These are phyloP conservation scores for Phaethon lepturus DNA, from an alignment of 2,113 vertebrate genomes.

Conservation along the genomic window DNA sequence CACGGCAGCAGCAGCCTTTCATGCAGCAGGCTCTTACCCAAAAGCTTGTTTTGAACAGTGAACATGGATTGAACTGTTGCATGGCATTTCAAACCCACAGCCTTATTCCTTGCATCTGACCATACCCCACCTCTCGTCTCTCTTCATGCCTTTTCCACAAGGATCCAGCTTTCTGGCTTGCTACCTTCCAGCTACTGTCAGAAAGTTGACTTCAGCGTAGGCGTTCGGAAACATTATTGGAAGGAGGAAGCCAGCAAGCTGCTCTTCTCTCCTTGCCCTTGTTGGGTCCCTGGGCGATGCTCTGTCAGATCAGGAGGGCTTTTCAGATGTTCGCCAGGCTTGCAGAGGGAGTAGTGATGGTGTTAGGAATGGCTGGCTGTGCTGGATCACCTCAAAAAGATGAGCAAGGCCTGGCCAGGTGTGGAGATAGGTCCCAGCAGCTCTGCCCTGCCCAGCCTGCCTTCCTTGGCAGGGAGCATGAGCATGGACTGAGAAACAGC, in stretches of 20 bases:
- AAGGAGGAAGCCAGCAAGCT: neutral
- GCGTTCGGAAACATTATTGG: neutral
- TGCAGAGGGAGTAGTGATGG: neutral
- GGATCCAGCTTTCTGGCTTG: neutral
- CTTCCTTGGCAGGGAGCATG: neutral
- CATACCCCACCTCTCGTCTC: neutral
- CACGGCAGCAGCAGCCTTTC: neutral
- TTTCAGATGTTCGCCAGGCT: accelerated
- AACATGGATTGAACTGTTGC: neutral
- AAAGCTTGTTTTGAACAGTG: conserved; percentile 23
- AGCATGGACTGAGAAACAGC: neutral
- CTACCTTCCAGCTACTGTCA: neutral
- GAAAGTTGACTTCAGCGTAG: neutral
- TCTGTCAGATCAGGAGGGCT: neutral
- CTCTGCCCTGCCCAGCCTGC: neutral
- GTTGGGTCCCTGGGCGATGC: accelerated
- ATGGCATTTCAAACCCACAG: conserved; percentile 31
- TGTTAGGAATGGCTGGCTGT: neutral
- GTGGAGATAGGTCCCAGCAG: neutral
- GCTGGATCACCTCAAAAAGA: neutral
- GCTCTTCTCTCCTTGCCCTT: accelerated
- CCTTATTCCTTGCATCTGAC: neutral
- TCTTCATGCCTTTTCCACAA: neutral
- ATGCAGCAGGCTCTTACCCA: neutral
- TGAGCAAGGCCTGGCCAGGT: neutral